Evolutionary conservation across 1,140 invertebrate species (phyloP).

Genomic region (Drosophila prosaltans): DNA sequence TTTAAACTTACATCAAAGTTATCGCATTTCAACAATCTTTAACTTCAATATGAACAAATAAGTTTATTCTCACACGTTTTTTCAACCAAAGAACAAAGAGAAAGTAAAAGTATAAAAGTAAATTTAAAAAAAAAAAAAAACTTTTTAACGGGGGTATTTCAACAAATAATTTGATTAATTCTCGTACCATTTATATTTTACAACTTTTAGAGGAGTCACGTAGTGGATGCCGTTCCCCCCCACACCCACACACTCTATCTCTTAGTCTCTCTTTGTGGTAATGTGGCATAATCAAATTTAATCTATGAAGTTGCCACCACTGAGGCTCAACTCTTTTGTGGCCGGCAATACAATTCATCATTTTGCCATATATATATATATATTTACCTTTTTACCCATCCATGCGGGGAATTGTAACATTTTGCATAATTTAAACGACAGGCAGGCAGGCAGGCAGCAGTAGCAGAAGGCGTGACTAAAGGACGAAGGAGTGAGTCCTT

Average conservation of each 20-base stretch:
- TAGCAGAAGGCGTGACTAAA: conserved; percentile 3
- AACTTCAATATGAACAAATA: not conserved
- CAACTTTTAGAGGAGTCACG: conserved; percentile 44
- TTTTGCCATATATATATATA: conserved; percentile 63
- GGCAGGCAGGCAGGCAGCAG: conserved; percentile 13
- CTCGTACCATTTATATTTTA: conserved; percentile 6
- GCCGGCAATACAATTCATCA: conserved; percentile 64
- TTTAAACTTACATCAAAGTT: not conserved
- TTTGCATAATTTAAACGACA: conserved; percentile 79
- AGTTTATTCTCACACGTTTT: conserved; percentile 1
- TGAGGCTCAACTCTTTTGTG: conserved; percentile 50
- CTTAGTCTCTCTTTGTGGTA: conserved; percentile 35
- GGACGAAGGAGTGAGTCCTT: conserved; percentile 41
- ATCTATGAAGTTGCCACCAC: conserved; percentile 56
- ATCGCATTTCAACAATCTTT: not conserved
- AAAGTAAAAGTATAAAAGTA: not conserved
- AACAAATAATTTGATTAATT: conserved; percentile 13
- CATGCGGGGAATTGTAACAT: conserved; percentile 57
- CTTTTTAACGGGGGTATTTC: conserved; percentile 2
- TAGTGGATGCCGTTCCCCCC: conserved; percentile 22
- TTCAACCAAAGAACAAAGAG: not conserved
- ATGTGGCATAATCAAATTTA: conserved; percentile 75
- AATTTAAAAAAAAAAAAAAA: not conserved
- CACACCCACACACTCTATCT: too few species aligned
- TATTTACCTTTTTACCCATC: conserved; percentile 22